Conservation (phyloP, 2,113 vertebrate species). For the Anser brachyrhynchus region DNA sequence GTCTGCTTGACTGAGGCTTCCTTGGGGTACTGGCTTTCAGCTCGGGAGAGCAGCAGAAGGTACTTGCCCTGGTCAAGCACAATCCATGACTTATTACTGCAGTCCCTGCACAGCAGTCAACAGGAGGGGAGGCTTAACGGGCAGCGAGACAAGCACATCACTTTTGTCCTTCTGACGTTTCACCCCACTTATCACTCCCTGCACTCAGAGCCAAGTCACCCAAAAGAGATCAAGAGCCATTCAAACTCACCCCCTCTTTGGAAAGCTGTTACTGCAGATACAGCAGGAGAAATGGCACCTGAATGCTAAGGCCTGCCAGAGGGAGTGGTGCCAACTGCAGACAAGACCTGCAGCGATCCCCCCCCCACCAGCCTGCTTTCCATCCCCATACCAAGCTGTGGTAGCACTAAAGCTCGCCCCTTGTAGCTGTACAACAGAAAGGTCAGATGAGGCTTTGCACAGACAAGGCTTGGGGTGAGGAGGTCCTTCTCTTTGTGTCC, state of each 20-base stretch:
- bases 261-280: background rate
- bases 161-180: background rate
- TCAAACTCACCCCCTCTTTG: fast-evolving
- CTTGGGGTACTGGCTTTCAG: slow-evolving; percentile 16
- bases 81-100: background rate
- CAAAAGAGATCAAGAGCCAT: background rate
- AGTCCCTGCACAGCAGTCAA: background rate
- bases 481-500: fast-evolving
- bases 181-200: background rate
- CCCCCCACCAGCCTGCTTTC: too few species aligned
- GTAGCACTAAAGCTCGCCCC: background rate
- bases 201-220: background rate
- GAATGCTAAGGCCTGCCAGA: background rate
- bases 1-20: slow-evolving; percentile 37
- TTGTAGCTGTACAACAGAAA: background rate
- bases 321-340: background rate
- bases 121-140: background rate
- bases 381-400: background rate
- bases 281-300: background rate
- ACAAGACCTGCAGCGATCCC: slow-evolving; percentile 25
- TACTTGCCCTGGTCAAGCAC: background rate
- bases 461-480: background rate
- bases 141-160: background rate
- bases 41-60: slow-evolving; percentile 33
- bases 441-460: background rate